Percentiles rank a stretch among this genome's conserved stretches.
Conservation (phyloP, 1,140 invertebrate genomes). For the Pantala flavescens region DNA sequence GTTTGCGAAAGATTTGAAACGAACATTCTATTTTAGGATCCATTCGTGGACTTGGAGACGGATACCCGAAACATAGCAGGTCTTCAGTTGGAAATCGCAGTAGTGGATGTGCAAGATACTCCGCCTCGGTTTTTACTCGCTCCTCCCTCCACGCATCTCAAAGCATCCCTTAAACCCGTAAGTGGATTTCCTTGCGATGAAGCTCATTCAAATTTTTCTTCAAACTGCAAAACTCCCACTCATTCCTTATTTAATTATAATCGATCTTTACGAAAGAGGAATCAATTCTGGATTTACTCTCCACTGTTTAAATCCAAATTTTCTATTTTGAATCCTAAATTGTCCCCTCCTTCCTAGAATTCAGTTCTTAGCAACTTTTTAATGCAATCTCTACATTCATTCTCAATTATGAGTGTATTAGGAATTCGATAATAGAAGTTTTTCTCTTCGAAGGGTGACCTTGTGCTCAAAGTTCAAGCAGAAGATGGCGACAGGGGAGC, state of each 20-base stretch:
- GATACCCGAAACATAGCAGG: slow-evolving; percentile 77
- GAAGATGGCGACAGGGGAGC: slow-evolving; percentile 80
- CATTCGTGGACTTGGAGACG: slow-evolving; percentile 63
- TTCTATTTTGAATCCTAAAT: too few relatives aligned
- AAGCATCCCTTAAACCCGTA: slow-evolving; percentile 41
- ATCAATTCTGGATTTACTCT: too few relatives aligned
- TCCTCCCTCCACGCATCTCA: slow-evolving; percentile 64
- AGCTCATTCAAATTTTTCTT: neutral
- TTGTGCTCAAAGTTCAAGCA: slow-evolving; percentile 62
- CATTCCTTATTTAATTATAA: too few relatives aligned
- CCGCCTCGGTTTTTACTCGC: slow-evolving; percentile 64
- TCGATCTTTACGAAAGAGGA: too few relatives aligned
- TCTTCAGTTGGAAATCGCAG: slow-evolving; percentile 64
- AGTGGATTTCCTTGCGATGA: too few relatives aligned
- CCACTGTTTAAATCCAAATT: too few relatives aligned
- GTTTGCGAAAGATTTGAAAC: neutral
- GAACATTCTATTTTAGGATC: slow-evolving; percentile 45
- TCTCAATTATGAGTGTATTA: too few relatives aligned
- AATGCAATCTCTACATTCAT: too few relatives aligned
- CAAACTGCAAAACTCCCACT: too few relatives aligned
- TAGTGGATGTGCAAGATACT: slow-evolving; percentile 73
- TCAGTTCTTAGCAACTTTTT: too few relatives aligned
- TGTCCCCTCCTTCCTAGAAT: too few relatives aligned
- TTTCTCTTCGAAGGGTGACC: slow-evolving; percentile 45
- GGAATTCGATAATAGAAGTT: too few relatives aligned